Evolutionary conservation across 1,140 invertebrate genomes (phyloP).

Genomic region (Lasioglossum baleicum): DNA sequence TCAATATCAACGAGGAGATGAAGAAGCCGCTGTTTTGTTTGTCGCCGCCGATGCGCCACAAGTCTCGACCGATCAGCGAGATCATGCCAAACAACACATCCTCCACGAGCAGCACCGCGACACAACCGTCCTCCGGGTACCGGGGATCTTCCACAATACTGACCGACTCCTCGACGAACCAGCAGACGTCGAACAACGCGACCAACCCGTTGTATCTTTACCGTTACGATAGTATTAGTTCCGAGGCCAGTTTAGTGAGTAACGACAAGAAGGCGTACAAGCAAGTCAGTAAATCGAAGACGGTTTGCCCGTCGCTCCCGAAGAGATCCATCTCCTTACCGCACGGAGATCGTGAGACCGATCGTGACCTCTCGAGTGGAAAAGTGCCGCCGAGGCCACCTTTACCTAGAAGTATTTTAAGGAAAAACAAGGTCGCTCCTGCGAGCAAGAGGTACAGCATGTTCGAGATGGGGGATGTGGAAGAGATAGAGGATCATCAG

Average conservation of each 20-base stretch:
- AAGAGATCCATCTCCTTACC: conserved; percentile 85
- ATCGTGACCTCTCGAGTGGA: conserved; percentile 69
- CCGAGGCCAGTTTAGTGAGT: conserved; percentile 82
- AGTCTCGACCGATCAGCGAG: conserved; percentile 75
- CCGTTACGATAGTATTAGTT: conserved; percentile 89
- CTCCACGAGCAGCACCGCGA: conserved; percentile 87
- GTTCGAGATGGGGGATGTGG: conserved; percentile 85
- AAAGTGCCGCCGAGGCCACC: conserved; percentile 86
- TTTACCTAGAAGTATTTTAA: conserved; percentile 85
- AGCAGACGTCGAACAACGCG: conserved; percentile 78
- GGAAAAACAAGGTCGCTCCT: conserved; percentile 81
- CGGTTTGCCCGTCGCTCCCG: conserved; percentile 80
- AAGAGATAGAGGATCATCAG: conserved; percentile 80
- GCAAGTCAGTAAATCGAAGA: conserved; percentile 69
- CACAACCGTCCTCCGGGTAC: conserved; percentile 90
- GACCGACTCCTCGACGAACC: conserved; percentile 86
- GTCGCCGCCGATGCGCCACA: conserved; percentile 81
- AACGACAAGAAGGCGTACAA: conserved; percentile 78
- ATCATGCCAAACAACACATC: conserved; percentile 83
- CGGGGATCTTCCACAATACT: conserved; percentile 91
- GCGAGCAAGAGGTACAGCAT: conserved; percentile 88
- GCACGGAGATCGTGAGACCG: conserved; percentile 78
- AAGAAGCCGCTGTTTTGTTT: conserved; percentile 85
- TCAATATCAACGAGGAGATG: conserved; percentile 81
- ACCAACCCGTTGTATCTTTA: conserved; percentile 89